Base-by-base conservation (phyloP, 2,797 vertebrate species). In the Protosalanx chinensis region DNA sequence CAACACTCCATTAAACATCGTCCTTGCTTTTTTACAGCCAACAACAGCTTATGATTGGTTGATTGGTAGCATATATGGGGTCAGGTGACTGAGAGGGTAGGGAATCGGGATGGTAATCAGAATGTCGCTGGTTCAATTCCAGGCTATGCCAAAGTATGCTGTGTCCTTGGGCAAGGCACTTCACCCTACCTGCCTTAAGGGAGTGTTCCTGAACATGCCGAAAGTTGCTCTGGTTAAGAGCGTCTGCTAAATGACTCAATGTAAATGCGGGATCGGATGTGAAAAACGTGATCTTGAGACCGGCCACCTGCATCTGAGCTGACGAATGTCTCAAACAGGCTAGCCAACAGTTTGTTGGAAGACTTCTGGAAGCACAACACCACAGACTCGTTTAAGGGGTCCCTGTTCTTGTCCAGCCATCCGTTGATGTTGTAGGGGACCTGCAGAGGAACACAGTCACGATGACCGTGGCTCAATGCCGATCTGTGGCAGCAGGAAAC, bases 361-460 rank as follows among this genome's bases (percentile, higher is more conserved):
- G 96, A 96, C 79, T 96, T 98, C 83, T 96, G 94, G 89, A 98
- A 98, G 72, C 94, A 85, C 0, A 75, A 2, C 63, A 97, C 96
- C 70, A 97, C 94, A 0, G 96, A 96, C 86, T 97, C 95, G 27
- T 97, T 98, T 82, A 98, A 88, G 1, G 95, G 97, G 70, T 98
- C 96, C 88, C 95, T 93, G 89, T 98, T 98, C 81, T 98, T 98
- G 67, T 98, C 95, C 78, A 98, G 87, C 97, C 96, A 98, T 12
- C 95, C 96, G 51, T 85, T 74, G 7, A 98, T 96, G 85, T 93
- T 98, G 77, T 98, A 98, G 0, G 97, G 96, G 18, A 98, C 97
- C 97, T 98, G 56, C 10, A 3, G 51, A 56, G n/a, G 15, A 56
- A 56, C 6, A n/a, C 51, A 56, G 3, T 56, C 15, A n/a, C n/a